These are phyloP conservation scores for Gnathonemus longibarbis DNA, from an alignment of 2,113 vertebrate species.

Conservation along the genomic window DNA sequence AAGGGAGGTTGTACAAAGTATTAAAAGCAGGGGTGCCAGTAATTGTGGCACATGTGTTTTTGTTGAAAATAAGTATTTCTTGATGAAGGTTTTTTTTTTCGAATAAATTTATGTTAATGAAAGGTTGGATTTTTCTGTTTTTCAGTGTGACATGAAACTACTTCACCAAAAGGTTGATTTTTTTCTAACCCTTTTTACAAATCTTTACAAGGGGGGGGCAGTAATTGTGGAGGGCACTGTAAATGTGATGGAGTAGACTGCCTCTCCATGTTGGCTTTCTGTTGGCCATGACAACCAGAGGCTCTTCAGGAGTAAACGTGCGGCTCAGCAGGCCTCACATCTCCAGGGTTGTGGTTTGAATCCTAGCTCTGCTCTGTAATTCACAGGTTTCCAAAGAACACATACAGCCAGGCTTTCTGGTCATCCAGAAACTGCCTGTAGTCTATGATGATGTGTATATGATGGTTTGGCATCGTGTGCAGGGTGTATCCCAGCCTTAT, in stretches of 20 bases:
- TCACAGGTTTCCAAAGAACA: neutral
- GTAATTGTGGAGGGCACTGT: too few relatives aligned
- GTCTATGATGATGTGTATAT: neutral
- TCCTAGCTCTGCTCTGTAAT: neutral
- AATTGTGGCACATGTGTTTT: too few relatives aligned
- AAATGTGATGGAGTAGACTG: neutral
- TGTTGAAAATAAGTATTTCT: too few relatives aligned
- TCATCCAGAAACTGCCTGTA: neutral
- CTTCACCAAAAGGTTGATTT: too few relatives aligned
- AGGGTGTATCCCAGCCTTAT: neutral
- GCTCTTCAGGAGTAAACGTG: neutral
- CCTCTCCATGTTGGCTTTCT: neutral
- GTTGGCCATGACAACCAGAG: neutral
- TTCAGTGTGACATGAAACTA: too few relatives aligned
- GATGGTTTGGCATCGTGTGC: neutral
- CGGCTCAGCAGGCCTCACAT: neutral
- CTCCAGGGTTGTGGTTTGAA: neutral
- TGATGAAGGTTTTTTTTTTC: too few relatives aligned
- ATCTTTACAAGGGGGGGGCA: too few relatives aligned
- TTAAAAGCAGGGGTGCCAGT: too few relatives aligned
- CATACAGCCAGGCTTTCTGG: slow-evolving; percentile 36
- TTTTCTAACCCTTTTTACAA: too few relatives aligned
- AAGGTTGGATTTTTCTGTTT: too few relatives aligned
- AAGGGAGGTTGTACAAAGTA: too few relatives aligned
- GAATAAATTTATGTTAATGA: too few relatives aligned